A percentile compares a stretch with the other conserved stretches of the same genome.
These are phyloP conservation scores for Atherinosoma microstoma DNA, from an alignment of 2,797 vertebrate genomes.

Conservation along the genomic window DNA sequence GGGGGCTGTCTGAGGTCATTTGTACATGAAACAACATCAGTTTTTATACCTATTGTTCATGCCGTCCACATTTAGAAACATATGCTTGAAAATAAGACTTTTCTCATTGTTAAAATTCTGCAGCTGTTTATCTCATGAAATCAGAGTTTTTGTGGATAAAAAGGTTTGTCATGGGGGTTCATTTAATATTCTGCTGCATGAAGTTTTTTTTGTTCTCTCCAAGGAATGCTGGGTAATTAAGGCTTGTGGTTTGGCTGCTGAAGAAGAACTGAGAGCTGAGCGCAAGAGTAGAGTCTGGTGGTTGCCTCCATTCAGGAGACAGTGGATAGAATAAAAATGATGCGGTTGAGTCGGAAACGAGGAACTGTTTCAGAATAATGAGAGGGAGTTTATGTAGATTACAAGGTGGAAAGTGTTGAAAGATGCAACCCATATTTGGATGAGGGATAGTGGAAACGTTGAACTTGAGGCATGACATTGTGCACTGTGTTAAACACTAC, in stretches of 20 bases:
- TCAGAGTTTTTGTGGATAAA: conserved; percentile 33
- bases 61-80: neutral
- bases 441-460: conserved; percentile 25
- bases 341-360: conserved; percentile 65
- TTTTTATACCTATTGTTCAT: neutral
- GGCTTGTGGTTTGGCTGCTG: conserved; percentile 65
- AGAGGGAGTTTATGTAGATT: conserved; percentile 45
- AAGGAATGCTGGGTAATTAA: conserved; percentile 70
- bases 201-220: conserved; percentile 51
- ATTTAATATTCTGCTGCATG: conserved; percentile 55
- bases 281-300: conserved; percentile 43
- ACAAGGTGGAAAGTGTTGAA: conserved; percentile 43
- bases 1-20: conserved; percentile 39
- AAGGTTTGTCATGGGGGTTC: conserved; percentile 66
- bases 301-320: conserved; percentile 58
- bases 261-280: conserved; percentile 35
- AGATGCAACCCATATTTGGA: conserved; percentile 27
- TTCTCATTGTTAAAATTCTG: conserved; percentile 32
- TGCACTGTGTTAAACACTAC: neutral
- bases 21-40: neutral
- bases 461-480: neutral
- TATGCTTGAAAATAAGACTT: conserved; percentile 13
- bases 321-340: conserved; percentile 56
- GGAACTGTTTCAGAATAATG: conserved; percentile 63
- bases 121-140: conserved; percentile 46